Evolutionary conservation across 35 echinoderm and acorn worm species (phyloP), one percentile per base, ranked within the genome.

Genomic region (Stichopus chloronotus): DNA sequence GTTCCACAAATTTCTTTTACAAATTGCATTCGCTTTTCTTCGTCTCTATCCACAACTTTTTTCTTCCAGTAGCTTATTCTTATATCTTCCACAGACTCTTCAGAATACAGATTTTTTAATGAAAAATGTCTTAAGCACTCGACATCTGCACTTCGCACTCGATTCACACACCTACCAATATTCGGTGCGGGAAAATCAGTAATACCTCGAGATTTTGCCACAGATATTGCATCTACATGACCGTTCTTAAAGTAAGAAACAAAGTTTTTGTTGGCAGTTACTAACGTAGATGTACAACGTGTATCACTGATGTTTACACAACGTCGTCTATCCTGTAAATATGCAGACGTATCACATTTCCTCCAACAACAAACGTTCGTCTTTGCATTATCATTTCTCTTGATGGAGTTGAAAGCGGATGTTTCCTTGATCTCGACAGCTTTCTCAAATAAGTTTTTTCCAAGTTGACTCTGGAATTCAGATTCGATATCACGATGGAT

Each of bases 391-490:
- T 10, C 17, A 7, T 22, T 72, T 11, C 6, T 9, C 13, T 56
- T 91, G 53, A 21, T 5, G 14, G n/a, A 17, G 6, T 58, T 59
- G 5, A 53, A 52, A 22, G 43, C 55, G 21, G 90, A 78, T 20
- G 72, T 91, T 58, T 91, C 90, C 16, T 77, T 5, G 5, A 91
- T 9, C 52, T 91, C 72, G 11, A 91, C 21, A 19, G 90, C 54
- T 53, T 91, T 20, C 8, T 91, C 90, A 79, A 91, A 91, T 25
- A 91, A 79, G 58, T 54, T 78, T 23, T 91, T 91, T 8, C 90
- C 90, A 0, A 91, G 76, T 53, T 91, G 72, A 22, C 76, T 91
- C 52, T 91, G 90, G 58, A 91, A 91, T 91, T 91, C 90, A 22
- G 90, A 91, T 25, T 91, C 90, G n/a, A 91, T 59, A 58, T 91